Percentiles rank a stretch among this genome's conserved stretches.
phyloP scores from a whole-genome alignment of 2,797 vertebrate genomes.

The Myiothlypis chrysogaster region DNA sequence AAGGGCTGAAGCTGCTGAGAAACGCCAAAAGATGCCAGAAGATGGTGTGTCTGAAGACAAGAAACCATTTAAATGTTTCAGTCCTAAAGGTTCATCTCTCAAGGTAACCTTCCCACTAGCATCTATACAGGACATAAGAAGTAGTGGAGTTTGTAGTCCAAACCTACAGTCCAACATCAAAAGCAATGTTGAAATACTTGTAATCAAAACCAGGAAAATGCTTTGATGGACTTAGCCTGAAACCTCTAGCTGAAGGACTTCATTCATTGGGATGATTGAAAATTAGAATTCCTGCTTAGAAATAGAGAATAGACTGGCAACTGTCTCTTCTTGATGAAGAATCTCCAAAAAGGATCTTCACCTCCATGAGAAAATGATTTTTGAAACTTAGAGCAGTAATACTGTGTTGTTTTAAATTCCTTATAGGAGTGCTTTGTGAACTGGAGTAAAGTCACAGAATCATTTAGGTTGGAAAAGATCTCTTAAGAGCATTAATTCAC shows the following conservation, averaged over 20 bases:
- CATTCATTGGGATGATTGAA: not conserved
- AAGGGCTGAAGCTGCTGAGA: conserved; percentile 95
- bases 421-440: not conserved
- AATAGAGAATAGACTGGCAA: not conserved
- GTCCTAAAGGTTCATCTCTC: conserved; percentile 91
- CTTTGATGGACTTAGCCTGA: not conserved
- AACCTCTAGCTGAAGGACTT: not conserved
- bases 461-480: not conserved
- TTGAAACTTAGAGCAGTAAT: not conserved
- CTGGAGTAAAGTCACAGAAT: not conserved
- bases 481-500: not conserved
- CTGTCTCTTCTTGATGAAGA: not conserved
- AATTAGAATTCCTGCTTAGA: not conserved
- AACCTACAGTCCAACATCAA: not conserved
- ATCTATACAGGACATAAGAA: not conserved
- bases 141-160: not conserved
- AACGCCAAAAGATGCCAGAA: conserved; percentile 91
- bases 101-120: conserved; percentile 78
- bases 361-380: not conserved
- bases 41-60: conserved; percentile 82
- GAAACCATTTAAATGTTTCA: conserved; percentile 93
- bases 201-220: not conserved
- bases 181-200: not conserved
- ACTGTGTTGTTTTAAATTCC: not conserved
- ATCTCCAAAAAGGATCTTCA: not conserved